phyloP scores from a whole-genome alignment of 2,113 vertebrate species.

The Ifrita kowaldi region DNA sequence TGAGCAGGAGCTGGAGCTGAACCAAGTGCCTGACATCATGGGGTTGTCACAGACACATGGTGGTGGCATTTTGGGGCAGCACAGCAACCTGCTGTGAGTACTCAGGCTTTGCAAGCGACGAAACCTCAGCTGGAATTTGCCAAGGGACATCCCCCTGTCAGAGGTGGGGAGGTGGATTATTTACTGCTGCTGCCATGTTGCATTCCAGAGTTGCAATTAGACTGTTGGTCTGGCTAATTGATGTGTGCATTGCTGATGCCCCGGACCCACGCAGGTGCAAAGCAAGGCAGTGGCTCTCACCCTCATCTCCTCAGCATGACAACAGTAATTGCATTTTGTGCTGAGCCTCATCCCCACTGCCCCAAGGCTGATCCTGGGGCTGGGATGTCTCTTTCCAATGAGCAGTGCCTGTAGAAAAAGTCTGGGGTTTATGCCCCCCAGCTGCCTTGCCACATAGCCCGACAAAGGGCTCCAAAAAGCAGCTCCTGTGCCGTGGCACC shows the following conservation, averaged over 20 bases:
- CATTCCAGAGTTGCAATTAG: not conserved
- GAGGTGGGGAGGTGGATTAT: not conserved
- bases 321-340: not conserved
- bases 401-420: not conserved
- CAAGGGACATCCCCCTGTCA: not conserved
- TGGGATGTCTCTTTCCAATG: not conserved
- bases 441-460: not conserved
- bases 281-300: not conserved
- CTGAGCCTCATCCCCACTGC: not conserved
- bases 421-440: not conserved
- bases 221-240: not conserved
- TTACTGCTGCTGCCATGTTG: not conserved
- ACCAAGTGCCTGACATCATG: not conserved
- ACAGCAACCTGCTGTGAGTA: not conserved
- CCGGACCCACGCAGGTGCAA: not conserved
- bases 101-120: not conserved
- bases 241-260: not conserved
- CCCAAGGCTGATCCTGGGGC: not conserved
- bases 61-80: not conserved
- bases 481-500: not conserved
- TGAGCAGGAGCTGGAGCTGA: not conserved
- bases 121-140: not conserved
- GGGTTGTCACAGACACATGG: rapidly evolving
- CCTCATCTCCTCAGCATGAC: rapidly evolving
- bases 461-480: not conserved